Percentiles rank a stretch among this genome's conserved stretches.
These are phyloP conservation scores for Punctoribates punctum DNA, from an alignment of 2,888 invertebrate genomes.

Conservation along the genomic window DNA sequence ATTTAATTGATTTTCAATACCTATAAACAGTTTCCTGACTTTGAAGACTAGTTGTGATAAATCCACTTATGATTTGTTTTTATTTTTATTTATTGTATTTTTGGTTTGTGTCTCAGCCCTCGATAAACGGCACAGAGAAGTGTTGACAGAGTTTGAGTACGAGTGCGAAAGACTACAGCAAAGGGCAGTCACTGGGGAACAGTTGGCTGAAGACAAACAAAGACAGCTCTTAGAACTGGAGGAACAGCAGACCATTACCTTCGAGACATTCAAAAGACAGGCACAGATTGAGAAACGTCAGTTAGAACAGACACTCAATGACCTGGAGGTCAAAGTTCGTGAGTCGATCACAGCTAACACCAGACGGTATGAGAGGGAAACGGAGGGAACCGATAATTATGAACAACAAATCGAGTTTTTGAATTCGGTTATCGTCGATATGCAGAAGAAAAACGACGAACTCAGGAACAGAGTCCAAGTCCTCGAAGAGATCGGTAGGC, in stretches of 20 bases:
- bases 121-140: slow-evolving; percentile 42
- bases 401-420: slow-evolving; percentile 66
- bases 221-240: slow-evolving; percentile 31
- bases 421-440: slow-evolving; percentile 93
- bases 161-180: slow-evolving; percentile 43
- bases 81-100: not conserved
- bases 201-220: slow-evolving; percentile 35
- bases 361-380: not conserved
- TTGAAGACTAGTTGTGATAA: not conserved
- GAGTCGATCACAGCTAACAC: slow-evolving; percentile 20
- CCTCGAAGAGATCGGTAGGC: slow-evolving; percentile 44
- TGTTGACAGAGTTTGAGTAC: slow-evolving; percentile 45
- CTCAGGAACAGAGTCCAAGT: slow-evolving; percentile 61
- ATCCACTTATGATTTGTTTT: not conserved
- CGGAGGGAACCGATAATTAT: slow-evolving; percentile 34
- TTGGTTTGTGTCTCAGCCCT: slow-evolving; percentile 2
- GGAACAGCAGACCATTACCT: slow-evolving; percentile 20
- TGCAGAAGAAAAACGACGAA: slow-evolving; percentile 87
- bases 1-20: too few relatives aligned
- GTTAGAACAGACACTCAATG: slow-evolving; percentile 27
- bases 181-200: slow-evolving; percentile 34
- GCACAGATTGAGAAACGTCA: slow-evolving; percentile 40
- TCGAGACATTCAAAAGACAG: slow-evolving; percentile 36
- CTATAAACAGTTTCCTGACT: not conserved
- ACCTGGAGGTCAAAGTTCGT: slow-evolving; percentile 35